Percentiles rank a stretch among this genome's conserved stretches.
Evolutionary conservation across 2,797 vertebrate species (phyloP).

Genomic region (Nyctalus aviator): DNA sequence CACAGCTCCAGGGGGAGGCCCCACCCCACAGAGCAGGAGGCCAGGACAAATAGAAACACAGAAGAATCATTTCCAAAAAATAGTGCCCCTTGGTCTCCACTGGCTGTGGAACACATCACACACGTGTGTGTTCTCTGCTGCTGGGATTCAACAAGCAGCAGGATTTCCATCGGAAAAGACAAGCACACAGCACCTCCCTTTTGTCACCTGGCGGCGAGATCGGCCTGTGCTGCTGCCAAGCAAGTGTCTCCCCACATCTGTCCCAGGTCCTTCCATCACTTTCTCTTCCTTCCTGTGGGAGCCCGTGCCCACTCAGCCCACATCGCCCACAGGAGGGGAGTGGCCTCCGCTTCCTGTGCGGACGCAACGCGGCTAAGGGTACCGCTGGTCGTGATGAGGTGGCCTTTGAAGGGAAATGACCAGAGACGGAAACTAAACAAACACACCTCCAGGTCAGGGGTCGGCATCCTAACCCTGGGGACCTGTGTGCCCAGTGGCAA

Average conservation of each 20-base stretch:
- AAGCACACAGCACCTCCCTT: background rate
- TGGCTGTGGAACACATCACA: fast-evolving
- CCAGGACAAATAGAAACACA: background rate
- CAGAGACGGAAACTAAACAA: slow-evolving; percentile 83
- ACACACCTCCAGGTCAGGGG: slow-evolving; percentile 79
- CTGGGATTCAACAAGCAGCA: background rate
- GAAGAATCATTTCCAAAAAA: background rate
- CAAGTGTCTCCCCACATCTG: background rate
- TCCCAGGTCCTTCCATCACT: background rate
- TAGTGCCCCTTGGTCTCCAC: fast-evolving
- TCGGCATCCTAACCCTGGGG: slow-evolving; percentile 76
- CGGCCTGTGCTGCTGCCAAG: background rate
- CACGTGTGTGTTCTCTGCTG: fast-evolving
- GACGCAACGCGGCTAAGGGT: slow-evolving; percentile 79
- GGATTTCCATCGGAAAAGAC: background rate
- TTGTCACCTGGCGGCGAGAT: slow-evolving; percentile 50
- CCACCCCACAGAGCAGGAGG: too few species aligned
- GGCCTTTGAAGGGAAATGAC: slow-evolving; percentile 83
- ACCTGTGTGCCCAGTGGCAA: fast-evolving
- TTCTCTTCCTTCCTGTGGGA: background rate
- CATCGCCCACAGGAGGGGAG: slow-evolving; percentile 71
- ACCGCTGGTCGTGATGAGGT: slow-evolving; percentile 73
- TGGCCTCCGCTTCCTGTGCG: slow-evolving; percentile 78
- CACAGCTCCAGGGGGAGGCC: background rate
- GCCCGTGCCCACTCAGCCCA: slow-evolving; percentile 31